Conservation (phyloP, 2,797 vertebrate species). For the Bucorvus abyssinicus region DNA sequence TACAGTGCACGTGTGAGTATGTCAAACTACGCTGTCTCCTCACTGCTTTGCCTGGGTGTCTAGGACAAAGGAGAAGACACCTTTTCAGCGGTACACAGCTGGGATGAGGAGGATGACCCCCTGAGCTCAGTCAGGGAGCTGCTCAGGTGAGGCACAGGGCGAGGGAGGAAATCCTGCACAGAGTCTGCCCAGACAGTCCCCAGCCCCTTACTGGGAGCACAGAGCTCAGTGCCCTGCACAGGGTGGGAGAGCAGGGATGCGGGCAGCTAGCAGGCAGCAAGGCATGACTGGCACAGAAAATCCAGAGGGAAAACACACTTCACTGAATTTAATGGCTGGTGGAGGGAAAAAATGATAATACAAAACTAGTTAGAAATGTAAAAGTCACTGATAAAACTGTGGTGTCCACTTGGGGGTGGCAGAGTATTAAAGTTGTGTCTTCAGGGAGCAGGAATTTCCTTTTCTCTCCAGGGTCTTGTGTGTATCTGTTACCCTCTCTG, state of each 20-base stretch:
- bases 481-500: not conserved
- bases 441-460: conserved; percentile 15
- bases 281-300: rapidly evolving
- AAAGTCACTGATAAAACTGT: not conserved
- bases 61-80: not conserved
- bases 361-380: not conserved
- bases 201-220: rapidly evolving
- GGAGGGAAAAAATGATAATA: not conserved
- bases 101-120: not conserved
- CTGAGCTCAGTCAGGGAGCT: not conserved
- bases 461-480: not conserved
- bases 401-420: conserved; percentile 72
- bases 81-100: not conserved
- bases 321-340: not conserved
- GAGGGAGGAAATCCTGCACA: not conserved
- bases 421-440: conserved; percentile 60
- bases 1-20: not conserved
- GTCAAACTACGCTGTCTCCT: too few relatives aligned
- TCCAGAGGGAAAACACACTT: not conserved
- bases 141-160: not conserved
- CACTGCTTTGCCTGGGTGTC: not conserved
- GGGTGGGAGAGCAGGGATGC: not conserved
- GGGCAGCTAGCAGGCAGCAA: not conserved
- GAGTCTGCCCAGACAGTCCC: not conserved
- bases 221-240: rapidly evolving